A percentile compares a stretch with the other conserved stretches of the same genome.
phyloP scores from a whole-genome alignment of 2,113 vertebrate species.

The Festucalex cinctus region DNA sequence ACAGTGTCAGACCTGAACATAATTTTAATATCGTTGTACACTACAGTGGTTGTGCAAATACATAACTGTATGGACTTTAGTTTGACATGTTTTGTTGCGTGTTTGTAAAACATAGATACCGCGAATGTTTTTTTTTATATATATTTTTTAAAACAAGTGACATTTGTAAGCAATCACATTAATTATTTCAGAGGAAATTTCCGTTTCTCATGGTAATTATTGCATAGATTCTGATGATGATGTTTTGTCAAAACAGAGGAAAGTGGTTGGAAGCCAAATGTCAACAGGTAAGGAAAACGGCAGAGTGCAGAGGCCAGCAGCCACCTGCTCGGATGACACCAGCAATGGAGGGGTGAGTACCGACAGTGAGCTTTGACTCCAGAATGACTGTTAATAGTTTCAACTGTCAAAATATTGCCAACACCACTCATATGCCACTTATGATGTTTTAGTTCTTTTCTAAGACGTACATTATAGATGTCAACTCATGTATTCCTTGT shows the following conservation, averaged over 20 bases:
- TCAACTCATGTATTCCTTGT: slow-evolving; percentile 1
- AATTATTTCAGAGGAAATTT: not conserved
- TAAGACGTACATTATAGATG: not conserved
- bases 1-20: not conserved
- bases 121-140: too few relatives aligned
- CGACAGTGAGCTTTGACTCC: not conserved
- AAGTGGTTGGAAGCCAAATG: slow-evolving; percentile 49
- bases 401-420: not conserved
- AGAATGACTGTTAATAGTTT: not conserved
- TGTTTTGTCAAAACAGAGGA: slow-evolving; percentile 43
- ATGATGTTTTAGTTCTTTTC: not conserved
- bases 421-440: not conserved
- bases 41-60: not conserved
- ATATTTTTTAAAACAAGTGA: too few relatives aligned
- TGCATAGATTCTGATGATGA: not conserved
- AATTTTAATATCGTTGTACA: not conserved
- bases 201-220: not conserved
- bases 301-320: slow-evolving; percentile 16
- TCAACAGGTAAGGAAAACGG: slow-evolving; percentile 44
- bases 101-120: too few relatives aligned
- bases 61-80: not conserved
- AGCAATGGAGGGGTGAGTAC: slow-evolving; percentile 41
- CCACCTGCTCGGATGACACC: slow-evolving; percentile 13
- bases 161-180: too few relatives aligned
- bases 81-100: too few relatives aligned